Base-by-base conservation (phyloP, 2,797 vertebrate genomes). In the Gallinago solitaria region DNA sequence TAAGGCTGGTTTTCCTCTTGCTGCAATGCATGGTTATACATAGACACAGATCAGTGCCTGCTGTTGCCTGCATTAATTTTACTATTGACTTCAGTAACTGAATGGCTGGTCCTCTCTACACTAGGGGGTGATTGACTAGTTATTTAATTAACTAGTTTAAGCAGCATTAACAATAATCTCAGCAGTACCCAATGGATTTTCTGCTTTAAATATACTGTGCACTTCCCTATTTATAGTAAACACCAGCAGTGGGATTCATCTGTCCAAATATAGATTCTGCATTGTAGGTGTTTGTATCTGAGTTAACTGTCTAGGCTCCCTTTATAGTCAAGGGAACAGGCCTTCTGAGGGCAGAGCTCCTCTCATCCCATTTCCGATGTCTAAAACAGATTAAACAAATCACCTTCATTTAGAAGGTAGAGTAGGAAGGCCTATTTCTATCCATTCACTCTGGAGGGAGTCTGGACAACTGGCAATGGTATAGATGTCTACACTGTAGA, bases 91-190 rank as follows among this genome's bases (percentile, higher is more conserved):
- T 78, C 53, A 77, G 75, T 47, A 95, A 60, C 81, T 77, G 13
- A 48, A n/a, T 41, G 60, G 28, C 39, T 64, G 68, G 68, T 79
- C 77, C 75, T 82, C 60, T 90, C 78, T n/a, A 68, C 75, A 28
- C 92, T 50, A 90, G 94, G 78, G 91, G 90, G 75, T 92, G 88
- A 95, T 93, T 92, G 95, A 96, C 89, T 61, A 93, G 95, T 95
- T 93, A 95, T 90, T 97, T 95, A 96, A 97, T 96, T 96, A 95
- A 94, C 83, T 82, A 96, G 95, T 96, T 96, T 96, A 96, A 95
- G 88, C 75, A 95, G 93, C 91, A 96, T 96, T 96, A 96, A 90
- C 95, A 95, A 95, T 96, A 97, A 95, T 95, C 96, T 96, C 93
- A 90, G 90, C 86, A 83, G 91, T 61, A 89, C 48, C 83, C 86